Evolutionary conservation across 2,797 vertebrate species (phyloP), one percentile per base, ranked within the genome.

Genomic region (Urocyon cinereoargenteus): DNA sequence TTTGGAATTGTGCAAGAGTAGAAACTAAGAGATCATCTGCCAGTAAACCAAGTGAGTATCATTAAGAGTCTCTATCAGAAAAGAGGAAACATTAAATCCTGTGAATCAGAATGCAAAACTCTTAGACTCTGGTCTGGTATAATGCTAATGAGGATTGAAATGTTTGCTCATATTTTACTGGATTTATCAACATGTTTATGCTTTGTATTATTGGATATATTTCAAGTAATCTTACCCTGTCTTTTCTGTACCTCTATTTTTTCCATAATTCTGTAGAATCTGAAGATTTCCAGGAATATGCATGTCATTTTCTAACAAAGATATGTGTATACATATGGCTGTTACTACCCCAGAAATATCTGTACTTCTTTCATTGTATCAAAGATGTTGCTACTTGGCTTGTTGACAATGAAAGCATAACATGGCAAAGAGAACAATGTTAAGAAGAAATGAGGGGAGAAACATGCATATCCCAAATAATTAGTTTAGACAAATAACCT

Each of bases 191-290:
- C 89, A 57, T n/a, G 75, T 84, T 77, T 70, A 62, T 19, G 49
- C 49, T 73, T 73, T 31, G 18, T 16, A 75, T 18, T 75, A 49
- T 45, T 91, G 15, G 81, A 84, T 40, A 57, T 68, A 86, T 66
- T 91, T 96, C 70, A 61, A 83, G 31, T 72, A 86, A 77, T 82
- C 66, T 89, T 84, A 73, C 61, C 1, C 31, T 79, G 51, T 59
- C 14, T 59, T 53, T 68, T 3, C 11, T 8, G 18, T 14, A 78
- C 14, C n/a, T 3, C 0, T 36, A 22, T n/a, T 79, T 84, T 89
- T 87, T 79, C 21, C 72, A 40, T 68, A 73, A 34, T 59, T 94
- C 59, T 40, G 11, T 79, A 70, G 34, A 93, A 77, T 51, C 78
- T 88, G n/a, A 90, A 94, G 36, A 24, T 73, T 73, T 84, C 78